Evolutionary conservation across 2,888 invertebrate species (phyloP).

Genomic region (Lepetodrilus schrolli): DNA sequence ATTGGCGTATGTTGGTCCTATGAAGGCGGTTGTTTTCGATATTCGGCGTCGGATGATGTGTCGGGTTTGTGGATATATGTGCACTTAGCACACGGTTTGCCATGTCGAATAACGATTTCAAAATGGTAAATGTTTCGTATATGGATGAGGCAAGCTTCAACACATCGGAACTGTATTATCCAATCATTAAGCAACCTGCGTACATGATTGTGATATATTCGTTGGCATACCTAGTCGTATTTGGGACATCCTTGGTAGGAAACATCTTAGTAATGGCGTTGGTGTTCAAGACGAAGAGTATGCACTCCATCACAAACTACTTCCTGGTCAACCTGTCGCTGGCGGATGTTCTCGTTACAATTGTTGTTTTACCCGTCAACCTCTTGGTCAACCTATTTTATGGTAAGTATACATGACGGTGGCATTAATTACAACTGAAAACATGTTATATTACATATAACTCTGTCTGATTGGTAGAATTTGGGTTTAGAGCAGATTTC

Average conservation of each 20-base stretch:
- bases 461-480: too few relatives aligned
- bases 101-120: too few relatives aligned
- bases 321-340: conserved; percentile 70
- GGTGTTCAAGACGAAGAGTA: conserved; percentile 69
- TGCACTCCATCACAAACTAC: conserved; percentile 74
- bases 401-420: conserved; percentile 59
- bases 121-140: too few relatives aligned
- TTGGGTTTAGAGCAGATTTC: too few relatives aligned
- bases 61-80: too few relatives aligned
- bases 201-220: conserved; percentile 66
- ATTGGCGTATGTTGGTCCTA: too few relatives aligned
- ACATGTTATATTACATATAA: too few relatives aligned
- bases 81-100: too few relatives aligned
- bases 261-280: conserved; percentile 75
- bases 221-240: conserved; percentile 71
- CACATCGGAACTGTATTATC: conserved; percentile 32
- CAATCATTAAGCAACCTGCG: conserved; percentile 51
- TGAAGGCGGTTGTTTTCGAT: too few relatives aligned
- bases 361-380: conserved; percentile 65
- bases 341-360: conserved; percentile 66
- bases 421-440: too few relatives aligned
- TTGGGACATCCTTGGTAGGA: conserved; percentile 72
- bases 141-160: too few relatives aligned
- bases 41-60: too few relatives aligned
- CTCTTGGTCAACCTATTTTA: conserved; percentile 60